A percentile compares a stretch with the other conserved stretches of the same genome.
Conservation (phyloP, 2,113 vertebrate species). For the Oreochromis niloticus region DNA sequence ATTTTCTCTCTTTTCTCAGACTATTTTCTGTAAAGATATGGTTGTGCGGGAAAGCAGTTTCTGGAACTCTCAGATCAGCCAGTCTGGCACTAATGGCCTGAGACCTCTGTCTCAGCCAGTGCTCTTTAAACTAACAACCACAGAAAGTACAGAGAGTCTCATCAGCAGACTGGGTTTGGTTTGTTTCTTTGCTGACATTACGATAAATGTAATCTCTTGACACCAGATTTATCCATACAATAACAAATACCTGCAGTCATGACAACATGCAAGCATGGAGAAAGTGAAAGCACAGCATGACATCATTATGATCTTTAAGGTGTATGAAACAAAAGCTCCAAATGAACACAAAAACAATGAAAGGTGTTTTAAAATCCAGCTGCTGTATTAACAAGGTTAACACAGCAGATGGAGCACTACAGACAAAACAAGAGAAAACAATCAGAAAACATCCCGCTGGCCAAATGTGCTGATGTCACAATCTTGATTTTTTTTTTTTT, state of each 20-base stretch:
- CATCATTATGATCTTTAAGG: background rate
- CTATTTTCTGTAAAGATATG: background rate
- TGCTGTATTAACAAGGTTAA: background rate
- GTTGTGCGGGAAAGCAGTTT: background rate
- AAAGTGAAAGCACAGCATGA: background rate
- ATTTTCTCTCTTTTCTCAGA: background rate
- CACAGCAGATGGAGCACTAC: background rate
- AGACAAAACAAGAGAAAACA: background rate
- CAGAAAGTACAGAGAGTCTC: background rate
- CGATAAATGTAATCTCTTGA: background rate
- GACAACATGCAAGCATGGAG: background rate
- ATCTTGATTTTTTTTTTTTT: background rate
- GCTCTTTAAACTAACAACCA: background rate
- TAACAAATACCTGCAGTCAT: background rate
- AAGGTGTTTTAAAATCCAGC: background rate
- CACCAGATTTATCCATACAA: background rate
- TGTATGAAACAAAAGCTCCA: background rate
- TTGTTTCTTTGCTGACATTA: background rate
- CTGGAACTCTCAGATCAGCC: background rate
- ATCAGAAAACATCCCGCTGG: background rate
- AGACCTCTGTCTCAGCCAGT: background rate
- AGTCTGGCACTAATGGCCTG: background rate
- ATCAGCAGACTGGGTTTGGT: background rate
- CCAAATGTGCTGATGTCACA: background rate
- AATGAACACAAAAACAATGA: background rate